These are phyloP conservation scores for Lipophrys pholis DNA, from an alignment of 2,113 vertebrate species.

Conservation along the genomic window DNA sequence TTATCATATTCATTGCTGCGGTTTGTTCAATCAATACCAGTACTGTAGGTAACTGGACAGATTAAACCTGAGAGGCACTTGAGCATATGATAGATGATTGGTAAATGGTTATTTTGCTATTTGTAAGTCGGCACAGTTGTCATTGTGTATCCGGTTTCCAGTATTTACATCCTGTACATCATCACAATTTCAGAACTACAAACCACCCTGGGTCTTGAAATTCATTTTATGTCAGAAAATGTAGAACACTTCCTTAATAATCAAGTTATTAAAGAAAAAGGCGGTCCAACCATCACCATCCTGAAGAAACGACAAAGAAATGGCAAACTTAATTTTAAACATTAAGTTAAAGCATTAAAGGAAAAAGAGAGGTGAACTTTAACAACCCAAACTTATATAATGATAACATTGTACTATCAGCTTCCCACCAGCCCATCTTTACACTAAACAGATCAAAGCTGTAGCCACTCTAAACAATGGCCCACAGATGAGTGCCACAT, in stretches of 20 bases:
- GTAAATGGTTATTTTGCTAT: not conserved
- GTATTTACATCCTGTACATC: constrained; percentile 35
- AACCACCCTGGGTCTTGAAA: not conserved
- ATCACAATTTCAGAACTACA: constrained; percentile 15
- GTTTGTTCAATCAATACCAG: constrained; percentile 37
- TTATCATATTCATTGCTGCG: constrained; percentile 28
- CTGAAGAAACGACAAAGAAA: constrained; percentile 6
- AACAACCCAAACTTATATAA: constrained; percentile 16
- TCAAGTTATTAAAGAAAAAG: not conserved
- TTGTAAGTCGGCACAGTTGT: constrained; percentile 2
- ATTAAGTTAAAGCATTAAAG: not conserved
- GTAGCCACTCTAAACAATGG: constrained; percentile 69
- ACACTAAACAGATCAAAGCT: constrained; percentile 74
- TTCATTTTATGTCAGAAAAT: not conserved
- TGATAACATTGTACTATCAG: constrained; percentile 39
- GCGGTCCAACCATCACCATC: not conserved
- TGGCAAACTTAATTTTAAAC: constrained; percentile 7
- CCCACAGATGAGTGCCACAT: constrained; percentile 81
- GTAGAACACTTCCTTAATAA: not conserved
- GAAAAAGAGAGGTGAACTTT: not conserved
- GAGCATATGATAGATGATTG: constrained; percentile 9
- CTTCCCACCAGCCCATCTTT: constrained; percentile 57
- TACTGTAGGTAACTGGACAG: constrained; percentile 9
- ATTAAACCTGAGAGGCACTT: constrained; percentile 21
- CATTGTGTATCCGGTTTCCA: not conserved